These are phyloP conservation scores for Stegastes partitus DNA, from an alignment of 2,113 vertebrate species.

Conservation along the genomic window DNA sequence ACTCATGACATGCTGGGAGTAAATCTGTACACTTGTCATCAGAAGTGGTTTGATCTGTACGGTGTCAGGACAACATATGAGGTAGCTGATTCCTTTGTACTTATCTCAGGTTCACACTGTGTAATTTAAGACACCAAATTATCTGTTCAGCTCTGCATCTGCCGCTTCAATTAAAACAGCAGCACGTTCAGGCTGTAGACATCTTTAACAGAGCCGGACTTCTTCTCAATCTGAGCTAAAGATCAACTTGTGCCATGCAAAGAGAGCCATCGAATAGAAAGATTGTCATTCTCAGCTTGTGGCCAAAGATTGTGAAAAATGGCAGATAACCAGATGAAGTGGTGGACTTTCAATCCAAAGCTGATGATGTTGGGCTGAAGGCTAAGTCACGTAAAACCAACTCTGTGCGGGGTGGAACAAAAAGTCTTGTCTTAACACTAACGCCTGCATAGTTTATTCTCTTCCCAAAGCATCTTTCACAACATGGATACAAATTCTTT, in stretches of 20 bases:
- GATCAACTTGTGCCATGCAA: constrained; percentile 26
- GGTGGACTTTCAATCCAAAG: constrained; percentile 17
- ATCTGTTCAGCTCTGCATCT: constrained; percentile 2
- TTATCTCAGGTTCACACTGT: constrained; percentile 14
- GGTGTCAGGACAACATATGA: constrained; percentile 62
- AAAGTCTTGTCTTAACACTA: constrained; percentile 48
- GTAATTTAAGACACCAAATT: constrained; percentile 30
- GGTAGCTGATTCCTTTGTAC: constrained; percentile 73
- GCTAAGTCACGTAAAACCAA: constrained; percentile 29
- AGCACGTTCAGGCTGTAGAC: constrained; percentile 42
- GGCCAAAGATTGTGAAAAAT: constrained; percentile 23
- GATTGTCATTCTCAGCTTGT: constrained; percentile 66
- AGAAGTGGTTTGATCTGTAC: constrained; percentile 48
- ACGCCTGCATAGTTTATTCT: constrained; percentile 82
- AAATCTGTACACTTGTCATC: constrained; percentile 47
- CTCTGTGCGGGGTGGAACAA: constrained; percentile 36
- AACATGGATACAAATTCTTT: constrained; percentile 66
- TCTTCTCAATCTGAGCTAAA: constrained; percentile 14
- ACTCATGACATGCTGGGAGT: constrained; percentile 46
- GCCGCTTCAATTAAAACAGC: constrained; percentile 17
- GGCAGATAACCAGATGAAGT: neutral
- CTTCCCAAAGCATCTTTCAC: constrained; percentile 69
- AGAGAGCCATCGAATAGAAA: constrained; percentile 32
- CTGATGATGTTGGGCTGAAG: constrained; percentile 39
- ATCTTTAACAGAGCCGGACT: neutral